Evolutionary conservation across 2,888 invertebrate genomes (phyloP), one percentile per base, ranked within the genome.

Genomic region (Hypomecis punctinalis): DNA sequence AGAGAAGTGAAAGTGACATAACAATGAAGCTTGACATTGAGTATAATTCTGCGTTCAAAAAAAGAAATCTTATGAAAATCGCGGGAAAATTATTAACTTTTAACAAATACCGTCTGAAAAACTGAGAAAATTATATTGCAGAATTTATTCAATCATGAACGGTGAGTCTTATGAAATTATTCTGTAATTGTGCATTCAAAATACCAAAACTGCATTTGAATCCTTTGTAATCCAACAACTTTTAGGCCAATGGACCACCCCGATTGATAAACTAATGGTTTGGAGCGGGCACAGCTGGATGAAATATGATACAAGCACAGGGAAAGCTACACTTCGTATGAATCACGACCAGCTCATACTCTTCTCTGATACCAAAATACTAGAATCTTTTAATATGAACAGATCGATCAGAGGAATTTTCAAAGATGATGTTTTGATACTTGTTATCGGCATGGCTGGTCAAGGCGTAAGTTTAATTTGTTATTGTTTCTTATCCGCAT

Each of bases 331-430:
- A 48, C 69, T 92, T 61, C 79, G 80, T 60, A 51, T 90, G 11
- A 68, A 82, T 61, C 84, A 79, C 60, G 90, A 91, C 63, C 86
- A 90, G 72, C 67, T 92, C 23, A 35, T 91, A 23, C 79, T 92
- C 64, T 76, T 74, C n/a, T 68, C 77, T 0, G 79, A 80, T 1
- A 67, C 74, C 47, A 89, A 84, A 75, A 70, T 91, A 46, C 65
- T 91, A 13, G 92, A 92, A 75, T 75, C 88, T 1, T 66, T 90
- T 8, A 90, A 85, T 66, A 76, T 88, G 68, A 81, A 77, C 60
- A 69, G 73, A 33, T 90, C 86, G 81, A 76, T 90, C 1, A 91
- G 88, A 79, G 90, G 90, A 4, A 77, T 90, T 72, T 85, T 78
- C 66, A 92, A 88, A 76, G 80, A 81, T 1, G 86, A 90, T 57